phyloP scores from a whole-genome alignment of 2,888 invertebrate genomes.

The Phortica magna region DNA sequence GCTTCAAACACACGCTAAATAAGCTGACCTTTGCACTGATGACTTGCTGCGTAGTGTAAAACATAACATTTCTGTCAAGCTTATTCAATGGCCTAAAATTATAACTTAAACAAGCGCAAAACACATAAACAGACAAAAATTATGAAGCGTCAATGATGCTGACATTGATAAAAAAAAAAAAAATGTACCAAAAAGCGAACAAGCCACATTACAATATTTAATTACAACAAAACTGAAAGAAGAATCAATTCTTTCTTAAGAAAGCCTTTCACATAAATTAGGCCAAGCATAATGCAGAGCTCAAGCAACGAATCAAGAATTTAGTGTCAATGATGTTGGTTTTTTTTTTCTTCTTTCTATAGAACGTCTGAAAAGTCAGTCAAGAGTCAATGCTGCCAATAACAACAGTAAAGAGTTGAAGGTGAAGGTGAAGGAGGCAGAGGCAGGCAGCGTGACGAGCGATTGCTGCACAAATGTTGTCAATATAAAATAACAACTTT shows the following conservation, averaged over 20 bases:
- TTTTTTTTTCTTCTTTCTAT: background rate
- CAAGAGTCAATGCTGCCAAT: too few relatives aligned
- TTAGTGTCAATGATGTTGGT: conserved; percentile 3
- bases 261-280: conserved; percentile 62
- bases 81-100: background rate
- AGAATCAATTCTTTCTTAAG: conserved; percentile 57
- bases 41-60: background rate
- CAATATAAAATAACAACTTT: conserved; percentile 78
- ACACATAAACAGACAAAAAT: conserved; percentile 44
- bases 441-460: conserved; percentile 60
- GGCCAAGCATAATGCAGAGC: conserved; percentile 36
- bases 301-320: conserved; percentile 19
- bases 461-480: conserved; percentile 73
- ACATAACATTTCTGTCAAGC: background rate
- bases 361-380: too few relatives aligned
- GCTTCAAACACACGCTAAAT: background rate
- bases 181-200: background rate
- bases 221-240: conserved; percentile 33
- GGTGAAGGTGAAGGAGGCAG: background rate
- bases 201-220: conserved; percentile 13
- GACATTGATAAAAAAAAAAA: conserved; percentile 9
- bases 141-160: conserved; percentile 46
- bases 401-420: background rate
- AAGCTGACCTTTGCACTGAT: background rate
- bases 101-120: background rate